Percentiles rank a stretch among this genome's conserved stretches.
Evolutionary conservation across 1,140 invertebrate species (phyloP).

Genomic region (Trichomalopsis sarcophagae): DNA sequence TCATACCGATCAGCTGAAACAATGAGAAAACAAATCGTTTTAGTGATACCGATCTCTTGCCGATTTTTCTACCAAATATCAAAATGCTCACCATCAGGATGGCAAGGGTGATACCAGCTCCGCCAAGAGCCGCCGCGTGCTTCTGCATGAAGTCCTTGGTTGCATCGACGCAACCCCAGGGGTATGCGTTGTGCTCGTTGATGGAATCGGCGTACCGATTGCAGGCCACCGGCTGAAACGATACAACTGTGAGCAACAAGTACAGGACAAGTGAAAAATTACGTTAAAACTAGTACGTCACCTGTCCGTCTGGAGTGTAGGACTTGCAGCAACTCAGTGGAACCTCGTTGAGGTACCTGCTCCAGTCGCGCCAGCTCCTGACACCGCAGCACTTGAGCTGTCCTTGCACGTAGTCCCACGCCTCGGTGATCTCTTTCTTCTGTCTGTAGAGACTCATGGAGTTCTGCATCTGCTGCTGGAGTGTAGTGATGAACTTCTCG

Average conservation of each 20-base stretch:
- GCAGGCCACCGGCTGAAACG: constrained; percentile 79
- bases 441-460: constrained; percentile 84
- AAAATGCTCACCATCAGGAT: constrained; percentile 82
- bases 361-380: constrained; percentile 84
- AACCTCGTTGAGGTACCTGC: constrained; percentile 75
- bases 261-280: no score
- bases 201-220: constrained; percentile 74
- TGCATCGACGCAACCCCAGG: constrained; percentile 83
- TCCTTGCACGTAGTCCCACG: constrained; percentile 89
- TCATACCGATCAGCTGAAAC: constrained; percentile 82
- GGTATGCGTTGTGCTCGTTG: constrained; percentile 80
- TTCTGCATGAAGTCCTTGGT: constrained; percentile 83
- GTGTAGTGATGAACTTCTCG: constrained; percentile 82
- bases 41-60: background rate
- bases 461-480: constrained; percentile 86
- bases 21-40: constrained; percentile 36
- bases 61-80: no score
- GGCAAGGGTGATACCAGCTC: constrained; percentile 87
- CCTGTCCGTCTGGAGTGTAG: constrained; percentile 70
- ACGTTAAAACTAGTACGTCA: background rate
- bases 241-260: background rate
- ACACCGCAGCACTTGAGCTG: constrained; percentile 91
- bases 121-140: constrained; percentile 87
- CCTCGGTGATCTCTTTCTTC: constrained; percentile 80
- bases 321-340: constrained; percentile 85